Conservation (phyloP, 2,797 vertebrate species). For the Ctenopoma multispine region DNA sequence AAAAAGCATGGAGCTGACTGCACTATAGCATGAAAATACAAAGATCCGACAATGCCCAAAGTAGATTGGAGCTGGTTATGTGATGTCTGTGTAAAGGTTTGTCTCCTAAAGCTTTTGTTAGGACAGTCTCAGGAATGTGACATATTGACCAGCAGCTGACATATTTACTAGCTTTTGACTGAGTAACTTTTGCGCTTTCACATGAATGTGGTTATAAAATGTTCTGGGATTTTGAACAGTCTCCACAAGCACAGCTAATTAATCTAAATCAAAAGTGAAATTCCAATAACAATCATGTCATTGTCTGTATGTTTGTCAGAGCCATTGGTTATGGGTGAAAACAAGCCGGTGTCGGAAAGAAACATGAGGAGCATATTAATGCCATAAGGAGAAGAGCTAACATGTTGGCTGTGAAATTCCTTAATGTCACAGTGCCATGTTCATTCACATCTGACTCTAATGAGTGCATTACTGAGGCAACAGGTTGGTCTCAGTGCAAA, state of each 20-base stretch:
- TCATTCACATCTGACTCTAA: conserved; percentile 73
- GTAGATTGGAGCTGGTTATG: conserved; percentile 22
- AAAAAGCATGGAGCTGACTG: conserved; percentile 47
- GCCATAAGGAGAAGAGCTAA: conserved; percentile 65
- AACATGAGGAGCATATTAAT: conserved; percentile 82
- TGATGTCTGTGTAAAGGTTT: conserved; percentile 20
- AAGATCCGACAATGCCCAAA: conserved; percentile 27
- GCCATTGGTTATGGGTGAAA: conserved; percentile 57
- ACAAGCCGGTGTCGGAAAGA: conserved; percentile 67
- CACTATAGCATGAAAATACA: conserved; percentile 33
- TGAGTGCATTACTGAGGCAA: conserved; percentile 76
- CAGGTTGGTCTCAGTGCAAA: conserved; percentile 70
- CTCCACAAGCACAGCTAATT: conserved; percentile 17
- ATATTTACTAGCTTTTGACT: conserved; percentile 24
- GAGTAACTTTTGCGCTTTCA: conserved; percentile 8
- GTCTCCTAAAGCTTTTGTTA: conserved; percentile 20
- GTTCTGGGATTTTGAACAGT: conserved; percentile 15
- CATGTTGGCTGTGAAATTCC: conserved; percentile 72
- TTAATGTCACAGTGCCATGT: conserved; percentile 77
- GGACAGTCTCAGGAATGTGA: conserved; percentile 22
- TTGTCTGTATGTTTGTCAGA: conserved; percentile 61
- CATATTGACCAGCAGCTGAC: conserved; percentile 29
- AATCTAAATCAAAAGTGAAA: conserved; percentile 51
- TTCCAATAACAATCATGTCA: conserved; percentile 42
- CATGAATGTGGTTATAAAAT: conserved; percentile 7